Base-by-base conservation (phyloP, 2,113 vertebrate species). In the Hemiprocne comata region DNA sequence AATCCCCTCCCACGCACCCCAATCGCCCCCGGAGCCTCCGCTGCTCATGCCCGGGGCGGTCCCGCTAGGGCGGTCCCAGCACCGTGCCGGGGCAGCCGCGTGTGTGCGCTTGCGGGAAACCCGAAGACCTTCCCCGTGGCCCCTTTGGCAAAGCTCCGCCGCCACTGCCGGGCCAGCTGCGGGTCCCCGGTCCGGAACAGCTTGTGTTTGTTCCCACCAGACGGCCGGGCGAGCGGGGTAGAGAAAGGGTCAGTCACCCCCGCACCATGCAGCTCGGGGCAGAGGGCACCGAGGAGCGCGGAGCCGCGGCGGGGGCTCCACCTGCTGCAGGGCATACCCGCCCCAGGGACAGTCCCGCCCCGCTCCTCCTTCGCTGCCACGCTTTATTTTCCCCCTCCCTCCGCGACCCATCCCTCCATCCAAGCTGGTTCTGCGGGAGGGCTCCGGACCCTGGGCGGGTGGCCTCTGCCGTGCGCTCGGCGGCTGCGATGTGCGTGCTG, bases 81-180 rank as follows among this genome's bases (percentile, higher is more conserved):
- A 48, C 80, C 54, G 53, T 83, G 54, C 58, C 36, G 48, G 54
- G 14, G 40, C 58, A 44, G 24, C 70, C 38, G 73, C 31, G 11
- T 4, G 57, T 71, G 72, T 54, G 24, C 80, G 53, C 85, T 72
- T 91, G 93, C 90, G 80, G 76, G 66, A 89, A 94, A 93, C 66
- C 71, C 91, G 54, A 69, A 60, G 85, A 89, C 82, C 81, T 64
- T 53, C 36, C 42, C 85, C 17, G 72, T 53, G 87, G 80, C 76
- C 88, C 80, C 82, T 72, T 89, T 89, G 93, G 93, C 95, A 91
- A 77, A 34, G 42, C 73, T 84, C 64, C 93, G 57, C 90, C 84
- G 74, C 83, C 89, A 87, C 92, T 62, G 87, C 65, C 90, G 80
- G 62, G 67, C 88, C 95, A 93, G 88, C 91, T 94, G 95, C 88